Base-by-base conservation (phyloP, 2,888 invertebrate species). In the Limenitis arthemis region DNA sequence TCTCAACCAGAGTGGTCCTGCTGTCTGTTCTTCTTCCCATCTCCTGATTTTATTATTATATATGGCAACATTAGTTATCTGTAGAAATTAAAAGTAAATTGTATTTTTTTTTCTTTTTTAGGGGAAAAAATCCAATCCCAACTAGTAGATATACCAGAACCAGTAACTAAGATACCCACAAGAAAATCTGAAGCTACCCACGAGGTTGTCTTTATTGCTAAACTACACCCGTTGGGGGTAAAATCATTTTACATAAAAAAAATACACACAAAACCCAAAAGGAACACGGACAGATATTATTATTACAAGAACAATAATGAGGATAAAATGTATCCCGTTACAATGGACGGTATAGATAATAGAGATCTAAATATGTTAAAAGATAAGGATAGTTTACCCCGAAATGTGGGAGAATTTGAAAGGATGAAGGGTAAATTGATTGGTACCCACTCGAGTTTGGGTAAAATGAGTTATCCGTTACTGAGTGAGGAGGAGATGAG, bases 171-270 rank as follows among this genome's bases (percentile, higher is more conserved):
- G 0, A 88, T 94, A 34, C 81, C 83, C 0, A 93, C 91, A 34
- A 79, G 95, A 34, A 49, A 66, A 0, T 92, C 92, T 1, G 68
- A 61, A 4, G 93, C 95, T 0, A 88, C 82, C 0, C 84, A 88
- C 61, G 95, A 96, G 63, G 70, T 96, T 0, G 80, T 94, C 0
- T 96, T 96, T 69, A 64, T 87, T n/a, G 92, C 92, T 0, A 65
- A 73, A 5, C 72, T 89, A 4, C 66, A 94, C 2, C 92, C 94
- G 0, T 72, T 93, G 1, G 93, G 93, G 6, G 90, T 89, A 61
- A 89, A 89, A 63, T 88, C 91, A 0, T 92, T 88, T 61, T 91
- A 88, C 60, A 68, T 92, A 0, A 76, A 71, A 58, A 57, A 61
- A 0, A 44, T 34, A 0, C 49, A 12, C n/a, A 36, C 32, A 3